phyloP scores from a whole-genome alignment of 1,140 invertebrate genomes.

The Formica selysi region DNA sequence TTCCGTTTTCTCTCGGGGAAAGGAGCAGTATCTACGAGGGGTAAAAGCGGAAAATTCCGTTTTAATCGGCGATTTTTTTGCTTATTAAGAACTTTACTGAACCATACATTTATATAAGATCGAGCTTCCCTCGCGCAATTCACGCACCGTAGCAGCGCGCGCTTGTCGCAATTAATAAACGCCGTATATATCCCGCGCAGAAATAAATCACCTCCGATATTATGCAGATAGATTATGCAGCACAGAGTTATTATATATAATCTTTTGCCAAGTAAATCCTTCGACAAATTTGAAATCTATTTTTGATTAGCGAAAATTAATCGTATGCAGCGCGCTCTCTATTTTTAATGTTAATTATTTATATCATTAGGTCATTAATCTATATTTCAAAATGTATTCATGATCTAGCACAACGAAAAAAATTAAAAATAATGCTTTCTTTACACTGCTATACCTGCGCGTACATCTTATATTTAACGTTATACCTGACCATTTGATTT shows the following conservation, averaged over 20 bases:
- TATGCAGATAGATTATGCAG: not conserved
- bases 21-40: not conserved
- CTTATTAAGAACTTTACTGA: conserved; percentile 55
- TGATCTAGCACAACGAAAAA: too few relatives aligned
- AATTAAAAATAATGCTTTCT: too few relatives aligned
- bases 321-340: too few relatives aligned
- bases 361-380: too few relatives aligned
- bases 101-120: not conserved
- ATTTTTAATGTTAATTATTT: too few relatives aligned
- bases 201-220: conserved; percentile 44
- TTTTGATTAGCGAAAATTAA: not conserved
- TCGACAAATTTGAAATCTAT: not conserved
- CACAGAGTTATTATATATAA: not conserved
- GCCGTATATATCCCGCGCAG: not conserved
- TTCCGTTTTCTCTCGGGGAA: conserved; percentile 52
- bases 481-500: not conserved
- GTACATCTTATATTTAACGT: not conserved
- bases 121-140: not conserved
- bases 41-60: not conserved
- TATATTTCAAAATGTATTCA: too few relatives aligned
- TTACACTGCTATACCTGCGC: too few relatives aligned
- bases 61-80: conserved; percentile 36
- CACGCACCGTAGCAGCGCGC: conserved; percentile 10
- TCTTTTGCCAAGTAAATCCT: not conserved
- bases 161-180: conserved; percentile 42